These are phyloP conservation scores for Parauchenoglanis ngamensis DNA, from an alignment of 2,797 vertebrate species.

Conservation along the genomic window DNA sequence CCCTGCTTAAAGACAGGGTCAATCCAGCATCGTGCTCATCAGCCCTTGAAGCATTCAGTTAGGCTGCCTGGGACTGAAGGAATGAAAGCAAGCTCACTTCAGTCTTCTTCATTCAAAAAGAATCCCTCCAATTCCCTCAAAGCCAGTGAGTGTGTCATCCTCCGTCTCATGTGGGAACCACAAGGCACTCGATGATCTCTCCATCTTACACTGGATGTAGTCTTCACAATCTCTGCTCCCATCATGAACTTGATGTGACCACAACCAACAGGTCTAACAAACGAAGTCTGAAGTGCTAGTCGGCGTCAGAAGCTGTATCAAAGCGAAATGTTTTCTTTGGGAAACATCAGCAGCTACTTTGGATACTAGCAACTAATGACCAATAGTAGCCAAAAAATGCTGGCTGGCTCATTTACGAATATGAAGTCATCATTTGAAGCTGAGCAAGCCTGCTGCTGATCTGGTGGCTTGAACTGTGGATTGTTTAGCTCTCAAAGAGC, in stretches of 20 bases:
- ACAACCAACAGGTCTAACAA: background rate
- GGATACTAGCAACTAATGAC: background rate
- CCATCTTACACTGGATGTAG: background rate
- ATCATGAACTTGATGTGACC: background rate
- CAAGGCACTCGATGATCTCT: background rate
- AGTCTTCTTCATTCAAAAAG: background rate
- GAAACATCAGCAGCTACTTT: background rate
- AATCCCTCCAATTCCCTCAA: background rate
- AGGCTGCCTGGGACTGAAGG: background rate
- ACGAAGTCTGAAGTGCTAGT: background rate
- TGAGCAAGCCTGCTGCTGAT: background rate
- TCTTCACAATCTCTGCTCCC: background rate
- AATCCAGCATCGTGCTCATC: background rate
- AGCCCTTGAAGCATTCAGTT: slow-evolving; percentile 1
- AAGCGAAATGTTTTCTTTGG: background rate
- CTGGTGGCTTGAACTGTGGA: background rate
- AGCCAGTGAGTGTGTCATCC: background rate
- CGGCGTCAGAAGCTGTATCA: background rate
- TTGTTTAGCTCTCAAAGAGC: background rate
- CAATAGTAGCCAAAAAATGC: background rate
- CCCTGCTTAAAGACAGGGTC: background rate
- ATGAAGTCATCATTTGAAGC: background rate
- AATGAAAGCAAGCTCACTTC: background rate
- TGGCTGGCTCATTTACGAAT: background rate
- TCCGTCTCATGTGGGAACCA: background rate